Percentiles rank a stretch among this genome's conserved stretches.
These are phyloP conservation scores for Serripes groenlandicus DNA, from an alignment of 2,888 invertebrate genomes.

Conservation along the genomic window DNA sequence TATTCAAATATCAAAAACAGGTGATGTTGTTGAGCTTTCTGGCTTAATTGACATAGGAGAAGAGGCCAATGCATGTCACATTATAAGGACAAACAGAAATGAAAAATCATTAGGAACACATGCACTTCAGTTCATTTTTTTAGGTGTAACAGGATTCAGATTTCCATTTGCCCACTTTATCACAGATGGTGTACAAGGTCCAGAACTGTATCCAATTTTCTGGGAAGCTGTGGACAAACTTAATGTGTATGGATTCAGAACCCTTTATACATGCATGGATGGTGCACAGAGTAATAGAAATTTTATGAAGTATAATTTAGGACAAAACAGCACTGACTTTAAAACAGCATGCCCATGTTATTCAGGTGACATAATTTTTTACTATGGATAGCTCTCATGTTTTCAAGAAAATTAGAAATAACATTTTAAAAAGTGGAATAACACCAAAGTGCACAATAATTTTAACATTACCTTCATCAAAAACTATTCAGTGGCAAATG, in stretches of 20 bases:
- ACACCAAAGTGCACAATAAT: too few relatives aligned
- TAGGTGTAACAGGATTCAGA: constrained; percentile 54
- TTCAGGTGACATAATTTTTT: too few relatives aligned
- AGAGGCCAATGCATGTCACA: constrained; percentile 45
- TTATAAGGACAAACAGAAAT: constrained; percentile 47
- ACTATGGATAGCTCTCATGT: too few relatives aligned
- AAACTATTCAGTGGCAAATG: constrained; percentile 52
- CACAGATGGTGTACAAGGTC: constrained; percentile 27
- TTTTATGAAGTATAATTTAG: constrained; percentile 33
- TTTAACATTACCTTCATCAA: not conserved
- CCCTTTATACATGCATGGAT: constrained; percentile 37
- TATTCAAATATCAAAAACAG: constrained; percentile 53
- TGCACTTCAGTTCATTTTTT: constrained; percentile 58
- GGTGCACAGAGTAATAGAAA: constrained; percentile 44
- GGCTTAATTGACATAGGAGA: constrained; percentile 50
- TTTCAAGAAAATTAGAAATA: too few relatives aligned
- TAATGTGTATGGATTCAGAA: constrained; percentile 34
- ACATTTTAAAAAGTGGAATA: too few relatives aligned
- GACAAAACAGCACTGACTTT: too few relatives aligned
- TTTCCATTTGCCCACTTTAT: constrained; percentile 58
- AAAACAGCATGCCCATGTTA: too few relatives aligned
- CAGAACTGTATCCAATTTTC: constrained; percentile 41
- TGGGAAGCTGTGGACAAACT: constrained; percentile 50
- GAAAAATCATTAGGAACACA: constrained; percentile 54
- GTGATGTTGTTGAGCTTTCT: constrained; percentile 52